Conservation (phyloP, 2,888 invertebrate genomes). For the Lottia gigantea region DNA sequence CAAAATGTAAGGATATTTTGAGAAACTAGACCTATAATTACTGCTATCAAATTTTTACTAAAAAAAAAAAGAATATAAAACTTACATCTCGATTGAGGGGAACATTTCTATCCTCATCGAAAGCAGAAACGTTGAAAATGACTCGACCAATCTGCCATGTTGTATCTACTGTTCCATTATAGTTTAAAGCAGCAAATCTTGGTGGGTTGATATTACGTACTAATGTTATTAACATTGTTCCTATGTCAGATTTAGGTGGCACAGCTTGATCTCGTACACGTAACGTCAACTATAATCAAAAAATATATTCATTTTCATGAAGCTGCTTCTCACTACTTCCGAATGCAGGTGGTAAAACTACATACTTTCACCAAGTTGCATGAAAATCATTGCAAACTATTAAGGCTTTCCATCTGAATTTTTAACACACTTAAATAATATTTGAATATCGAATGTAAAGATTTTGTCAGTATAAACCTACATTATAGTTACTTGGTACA, state of each 20-base stretch:
- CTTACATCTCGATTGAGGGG: slow-evolving; percentile 38
- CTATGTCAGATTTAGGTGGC: slow-evolving; percentile 38
- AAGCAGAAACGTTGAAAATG: slow-evolving; percentile 43
- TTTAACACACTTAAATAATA: too few species aligned
- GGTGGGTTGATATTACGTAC: slow-evolving; percentile 54
- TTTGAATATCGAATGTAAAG: too few species aligned
- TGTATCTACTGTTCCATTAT: slow-evolving; percentile 36
- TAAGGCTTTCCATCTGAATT: too few species aligned
- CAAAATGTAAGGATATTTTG: too few species aligned
- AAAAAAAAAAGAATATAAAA: background rate
- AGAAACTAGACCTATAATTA: too few species aligned
- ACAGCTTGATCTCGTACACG: slow-evolving; percentile 40
- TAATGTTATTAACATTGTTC: slow-evolving; percentile 48
- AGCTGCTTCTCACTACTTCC: too few species aligned
- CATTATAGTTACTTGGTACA: slow-evolving; percentile 39
- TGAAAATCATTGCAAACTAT: too few species aligned
- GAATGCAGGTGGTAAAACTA: too few species aligned
- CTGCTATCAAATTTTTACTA: too few species aligned
- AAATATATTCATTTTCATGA: background rate
- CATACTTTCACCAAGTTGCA: too few species aligned
- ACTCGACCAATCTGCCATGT: slow-evolving; percentile 38
- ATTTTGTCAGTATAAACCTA: slow-evolving; percentile 19
- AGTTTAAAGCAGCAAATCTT: slow-evolving; percentile 38
- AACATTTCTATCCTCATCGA: slow-evolving; percentile 40
- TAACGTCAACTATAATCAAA: slow-evolving; percentile 44